Evolutionary conservation across 2,797 vertebrate species (phyloP), one percentile per base, ranked within the genome.

Genomic region (Rhincodon typus): DNA sequence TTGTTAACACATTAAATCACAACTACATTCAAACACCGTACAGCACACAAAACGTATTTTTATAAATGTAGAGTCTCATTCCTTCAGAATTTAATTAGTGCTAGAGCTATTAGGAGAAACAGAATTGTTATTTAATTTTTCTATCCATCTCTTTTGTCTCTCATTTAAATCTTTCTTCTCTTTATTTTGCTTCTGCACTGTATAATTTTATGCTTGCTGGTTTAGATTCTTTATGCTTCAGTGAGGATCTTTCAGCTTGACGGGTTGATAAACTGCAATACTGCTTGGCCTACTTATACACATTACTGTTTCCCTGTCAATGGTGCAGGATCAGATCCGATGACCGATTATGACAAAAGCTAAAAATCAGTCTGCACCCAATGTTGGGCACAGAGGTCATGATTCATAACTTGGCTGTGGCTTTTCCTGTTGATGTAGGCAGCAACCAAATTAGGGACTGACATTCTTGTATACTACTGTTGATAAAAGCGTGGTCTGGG

Each of bases 71-170:
- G 87, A 19, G 8, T 90, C 53, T 66, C 53, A 66, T 62, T 91
- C 88, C 38, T n/a, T 91, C 53, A 91, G 30, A 38, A 91, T 21
- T n/a, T 90, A 90, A 90, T 91, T 57, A n/a, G 57, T 91, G 30
- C 30, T 66, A 53, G 27, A n/a, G 57, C 1, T n/a, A 30, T 53
- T 88, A 57, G 30, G 27, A 88, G 30, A 50, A 72, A 72, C 69
- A 72, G 25, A 27, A 72, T 25, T 72, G 25, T 72, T 25, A 72
- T 72, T 23, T 72, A n/a, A 77, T 34, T 34, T 74, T 34, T 74
- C 30, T 74, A 74, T 34, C 8, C 72, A 74, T 74, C 27, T 77
- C 30, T 77, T 74, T 74, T 77, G 10, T 70, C 69, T 77, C 8
- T 77, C 30, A 8, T 57, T 90, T 34, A 34, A 90, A 53, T 13